Evolutionary conservation across 2,888 invertebrate species (phyloP), one percentile per base, ranked within the genome.

Genomic region (Aporophyla nigra): DNA sequence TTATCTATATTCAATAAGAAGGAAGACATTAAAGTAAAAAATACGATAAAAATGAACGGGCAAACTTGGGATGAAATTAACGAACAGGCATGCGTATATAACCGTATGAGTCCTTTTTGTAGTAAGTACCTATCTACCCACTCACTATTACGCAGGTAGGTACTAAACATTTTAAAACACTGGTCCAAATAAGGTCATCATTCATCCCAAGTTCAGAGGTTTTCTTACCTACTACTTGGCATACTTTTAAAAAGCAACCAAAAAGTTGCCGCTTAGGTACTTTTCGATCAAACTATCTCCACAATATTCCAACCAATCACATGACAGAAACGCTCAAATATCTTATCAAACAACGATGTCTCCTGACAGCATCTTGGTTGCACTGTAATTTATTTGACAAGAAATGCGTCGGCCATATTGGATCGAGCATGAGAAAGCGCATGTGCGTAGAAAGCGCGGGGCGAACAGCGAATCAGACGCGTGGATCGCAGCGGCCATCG

Each of bases 381-480:
- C 67, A 59, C 82, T 85, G 70, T 86, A 81, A 78, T 78, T 77
- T 66, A 63, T 27, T 24, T 58, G 72, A 54, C 58, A 63, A 49
- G 56, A 80, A 78, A 75, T 59, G 24, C 6, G 80, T 71, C 89
- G 81, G 93, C 94, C 94, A 94, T 94, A 58, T 92, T 94, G 92
- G 62, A 90, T 86, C 9, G 59, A 79, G 87, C 86, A 89, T 90
- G 90, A 80, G 87, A 90, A 87, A 90, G 90, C 93, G 91, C 94
- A 93, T 93, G 95, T 92, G 93, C 87, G 80, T 87, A 89, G 93
- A 95, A 94, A 94, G 93, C 92, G 89, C 89, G 86, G 79, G 81
- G 65, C 58, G 73, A 49, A 59, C 87, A 84, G 88, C 96, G 94
- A 96, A 96, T 96, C 88, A 90, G 90, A 89, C 77, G 73, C 84